Conservation (phyloP, 2,888 invertebrate species). For the Dryobotodes eremita region DNA sequence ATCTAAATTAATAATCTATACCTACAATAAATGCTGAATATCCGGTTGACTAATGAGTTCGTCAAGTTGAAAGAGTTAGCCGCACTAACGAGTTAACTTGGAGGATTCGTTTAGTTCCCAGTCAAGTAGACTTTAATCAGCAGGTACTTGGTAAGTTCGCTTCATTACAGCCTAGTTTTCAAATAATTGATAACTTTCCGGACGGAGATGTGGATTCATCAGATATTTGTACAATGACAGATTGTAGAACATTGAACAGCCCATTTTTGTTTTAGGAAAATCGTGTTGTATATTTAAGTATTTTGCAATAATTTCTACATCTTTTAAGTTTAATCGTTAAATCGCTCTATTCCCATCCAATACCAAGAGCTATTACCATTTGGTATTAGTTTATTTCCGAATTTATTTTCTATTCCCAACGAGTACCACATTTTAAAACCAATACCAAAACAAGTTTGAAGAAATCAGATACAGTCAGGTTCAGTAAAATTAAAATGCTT, state of each 20-base stretch:
- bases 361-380: no score
- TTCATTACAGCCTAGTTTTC: slow-evolving; percentile 50
- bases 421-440: no score
- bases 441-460: no score
- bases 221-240: neutral
- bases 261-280: neutral
- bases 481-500: no score
- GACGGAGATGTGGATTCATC: neutral
- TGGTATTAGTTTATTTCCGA: no score
- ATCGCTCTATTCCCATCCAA: no score
- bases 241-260: neutral
- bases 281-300: neutral
- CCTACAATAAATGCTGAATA: neutral
- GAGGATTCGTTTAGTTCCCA: slow-evolving; percentile 49
- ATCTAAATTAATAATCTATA: slow-evolving; percentile 14
- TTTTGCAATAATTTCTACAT: neutral
- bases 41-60: slow-evolving; percentile 45
- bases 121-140: slow-evolving; percentile 53
- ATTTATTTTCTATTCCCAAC: no score
- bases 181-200: slow-evolving; percentile 30
- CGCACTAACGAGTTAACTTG: slow-evolving; percentile 66
- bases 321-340: neutral
- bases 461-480: no score
- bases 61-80: slow-evolving; percentile 54
- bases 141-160: slow-evolving; percentile 34